Conservation (phyloP, 2,797 vertebrate species). For the Lagocephalus sceleratus region DNA sequence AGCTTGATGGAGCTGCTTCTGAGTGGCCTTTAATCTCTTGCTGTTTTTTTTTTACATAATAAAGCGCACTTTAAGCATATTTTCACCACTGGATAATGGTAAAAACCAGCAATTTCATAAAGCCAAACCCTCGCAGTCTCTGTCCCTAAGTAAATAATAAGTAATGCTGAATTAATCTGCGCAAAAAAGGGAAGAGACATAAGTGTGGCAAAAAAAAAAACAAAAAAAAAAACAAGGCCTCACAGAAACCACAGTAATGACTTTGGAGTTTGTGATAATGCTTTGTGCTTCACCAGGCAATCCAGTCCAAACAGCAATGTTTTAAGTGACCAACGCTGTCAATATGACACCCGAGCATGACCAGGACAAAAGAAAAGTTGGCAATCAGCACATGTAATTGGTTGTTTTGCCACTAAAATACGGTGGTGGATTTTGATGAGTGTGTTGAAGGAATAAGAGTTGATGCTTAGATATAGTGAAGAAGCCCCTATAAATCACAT, state of each 20-base stretch:
- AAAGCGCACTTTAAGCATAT: conserved; percentile 12
- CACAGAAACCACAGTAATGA: too few species aligned
- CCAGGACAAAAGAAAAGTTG: conserved; percentile 4
- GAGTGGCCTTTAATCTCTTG: neutral
- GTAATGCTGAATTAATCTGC: conserved; percentile 1
- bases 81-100: conserved; percentile 21
- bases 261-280: too few species aligned
- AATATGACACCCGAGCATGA: conserved; percentile 23
- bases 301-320: neutral
- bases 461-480: conserved; percentile 29
- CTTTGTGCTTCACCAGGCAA: neutral
- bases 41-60: conserved; percentile 9
- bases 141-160: neutral
- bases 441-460: conserved; percentile 27
- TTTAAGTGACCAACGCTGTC: neutral
- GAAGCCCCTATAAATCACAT: conserved; percentile 19
- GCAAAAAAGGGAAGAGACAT: neutral
- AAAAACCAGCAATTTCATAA: conserved; percentile 12
- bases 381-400: conserved; percentile 19
- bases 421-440: conserved; percentile 55
- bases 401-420: conserved; percentile 64
- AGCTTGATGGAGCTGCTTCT: conserved; percentile 5
- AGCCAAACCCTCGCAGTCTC: conserved; percentile 1
- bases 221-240: too few species aligned
- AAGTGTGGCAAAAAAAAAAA: too few species aligned